Percentiles rank a stretch among this genome's conserved stretches.
These are phyloP conservation scores for Pedetes capensis DNA, from an alignment of 2,113 vertebrate species.

Conservation along the genomic window DNA sequence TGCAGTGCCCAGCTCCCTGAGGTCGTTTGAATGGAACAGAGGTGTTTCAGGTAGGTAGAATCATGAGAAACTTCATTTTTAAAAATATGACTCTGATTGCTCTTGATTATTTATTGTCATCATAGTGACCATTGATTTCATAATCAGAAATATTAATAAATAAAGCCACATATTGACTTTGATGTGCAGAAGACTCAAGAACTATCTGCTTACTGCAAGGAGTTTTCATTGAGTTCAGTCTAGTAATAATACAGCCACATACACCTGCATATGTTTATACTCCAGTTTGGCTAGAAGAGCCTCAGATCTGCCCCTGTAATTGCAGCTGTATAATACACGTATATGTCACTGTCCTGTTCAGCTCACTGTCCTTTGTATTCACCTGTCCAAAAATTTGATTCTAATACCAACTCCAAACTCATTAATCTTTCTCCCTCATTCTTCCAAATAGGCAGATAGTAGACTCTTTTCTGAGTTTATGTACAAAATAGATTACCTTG, in stretches of 20 bases:
- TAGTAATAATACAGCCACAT: background rate
- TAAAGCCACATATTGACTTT: background rate
- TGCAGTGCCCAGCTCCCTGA: too few relatives aligned
- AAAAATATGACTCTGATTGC: background rate
- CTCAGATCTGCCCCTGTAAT: background rate
- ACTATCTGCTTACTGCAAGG: background rate
- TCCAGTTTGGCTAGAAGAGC: background rate
- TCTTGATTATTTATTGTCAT: background rate
- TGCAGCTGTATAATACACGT: background rate
- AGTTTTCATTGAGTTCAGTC: background rate
- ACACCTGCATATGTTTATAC: background rate
- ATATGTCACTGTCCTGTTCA: background rate
- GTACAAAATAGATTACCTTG: background rate
- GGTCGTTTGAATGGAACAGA: background rate
- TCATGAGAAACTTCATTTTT: background rate
- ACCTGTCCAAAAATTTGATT: background rate
- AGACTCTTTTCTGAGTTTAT: background rate
- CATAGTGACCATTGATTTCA: background rate
- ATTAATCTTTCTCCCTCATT: background rate
- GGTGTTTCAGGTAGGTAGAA: background rate
- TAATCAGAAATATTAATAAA: background rate
- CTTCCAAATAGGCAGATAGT: background rate
- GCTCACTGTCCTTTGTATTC: background rate
- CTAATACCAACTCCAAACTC: background rate
- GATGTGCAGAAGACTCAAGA: background rate